Evolutionary conservation across 2,888 invertebrate species (phyloP), one percentile per base, ranked within the genome.

Genomic region (Temnothorax ravouxi): DNA sequence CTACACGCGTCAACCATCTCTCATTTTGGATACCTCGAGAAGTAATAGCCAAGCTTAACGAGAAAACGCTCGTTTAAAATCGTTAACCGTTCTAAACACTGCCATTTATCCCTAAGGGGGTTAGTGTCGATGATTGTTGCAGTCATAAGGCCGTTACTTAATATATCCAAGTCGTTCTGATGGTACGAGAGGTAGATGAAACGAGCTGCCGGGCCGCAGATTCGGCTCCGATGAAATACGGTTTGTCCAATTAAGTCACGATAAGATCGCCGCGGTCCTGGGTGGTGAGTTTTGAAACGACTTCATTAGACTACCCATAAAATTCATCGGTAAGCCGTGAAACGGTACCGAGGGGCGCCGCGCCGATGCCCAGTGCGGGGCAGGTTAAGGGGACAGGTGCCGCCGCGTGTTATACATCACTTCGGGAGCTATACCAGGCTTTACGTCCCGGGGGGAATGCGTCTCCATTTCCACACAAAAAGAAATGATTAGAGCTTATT

Each of bases 221-320:
- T 92, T 91, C 87, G 75, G 87, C 86, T 79, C 25, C 83, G 90
- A 91, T 91, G 91, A 92, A 92, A 92, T 93, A 93, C 91, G 89
- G 91, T 90, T 92, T 90, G 92, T 90, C 92, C 92, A 94, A 94
- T 94, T 93, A 94, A 94, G 90, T 88, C 69, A 84, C 91, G 93
- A 93, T 94, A 94, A 93, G 91, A 93, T 94, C 92, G 86, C 89
- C 88, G 88, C 88, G 91, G 92, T 88, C 87, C 84, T 89, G 91
- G 91, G 90, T 90, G 91, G 91, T 89, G 90, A 91, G 86, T 89
- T 88, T 92, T 89, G 89, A 90, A 91, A 91, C 88, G 91, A 92
- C 94, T 94, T 94, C 94, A 94, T 94, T 94, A 94, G 93, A 93
- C 93, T 91, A 93, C 91, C 92, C 91, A 92, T 93, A 93, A 94